Conservation (phyloP, 2,113 vertebrate species). For the Antennarius striatus region DNA sequence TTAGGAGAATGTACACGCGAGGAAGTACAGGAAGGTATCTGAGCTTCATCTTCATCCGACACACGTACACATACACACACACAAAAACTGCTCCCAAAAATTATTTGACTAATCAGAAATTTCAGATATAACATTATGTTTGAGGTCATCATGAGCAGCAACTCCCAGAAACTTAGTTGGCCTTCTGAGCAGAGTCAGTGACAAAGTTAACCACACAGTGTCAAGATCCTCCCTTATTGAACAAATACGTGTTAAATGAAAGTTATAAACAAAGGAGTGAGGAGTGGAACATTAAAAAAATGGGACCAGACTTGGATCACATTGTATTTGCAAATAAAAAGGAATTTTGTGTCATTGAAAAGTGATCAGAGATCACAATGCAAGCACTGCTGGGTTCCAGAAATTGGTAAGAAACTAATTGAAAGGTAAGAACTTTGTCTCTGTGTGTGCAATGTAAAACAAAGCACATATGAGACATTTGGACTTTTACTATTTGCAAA, state of each 20-base stretch:
- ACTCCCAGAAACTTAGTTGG: constrained; percentile 40
- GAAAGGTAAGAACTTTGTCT: too few species aligned
- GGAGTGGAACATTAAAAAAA: constrained; percentile 47
- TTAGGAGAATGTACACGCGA: constrained; percentile 59
- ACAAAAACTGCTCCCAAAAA: constrained; percentile 9
- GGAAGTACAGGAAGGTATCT: constrained; percentile 50
- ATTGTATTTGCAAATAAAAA: constrained; percentile 44
- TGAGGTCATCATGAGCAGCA: constrained; percentile 13
- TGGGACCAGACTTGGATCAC: constrained; percentile 25
- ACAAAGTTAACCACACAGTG: constrained; percentile 4
- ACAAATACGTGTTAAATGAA: constrained; percentile 5
- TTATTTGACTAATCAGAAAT: constrained; percentile 8
- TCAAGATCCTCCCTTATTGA: not conserved
- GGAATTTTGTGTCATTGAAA: not conserved
- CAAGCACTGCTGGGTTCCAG: not conserved
- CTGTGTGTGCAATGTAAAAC: too few species aligned
- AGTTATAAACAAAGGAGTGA: constrained; percentile 24
- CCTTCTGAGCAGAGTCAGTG: constrained; percentile 22
- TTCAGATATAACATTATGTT: constrained; percentile 16
- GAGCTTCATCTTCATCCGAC: constrained; percentile 29
- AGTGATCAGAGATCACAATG: not conserved
- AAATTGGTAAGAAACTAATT: not conserved
- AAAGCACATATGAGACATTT: too few species aligned
- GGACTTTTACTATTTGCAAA: constrained; percentile 13
- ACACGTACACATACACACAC: constrained; percentile 17